Base-by-base conservation (phyloP, 2,797 vertebrate species). In the Protonibea diacanthus region DNA sequence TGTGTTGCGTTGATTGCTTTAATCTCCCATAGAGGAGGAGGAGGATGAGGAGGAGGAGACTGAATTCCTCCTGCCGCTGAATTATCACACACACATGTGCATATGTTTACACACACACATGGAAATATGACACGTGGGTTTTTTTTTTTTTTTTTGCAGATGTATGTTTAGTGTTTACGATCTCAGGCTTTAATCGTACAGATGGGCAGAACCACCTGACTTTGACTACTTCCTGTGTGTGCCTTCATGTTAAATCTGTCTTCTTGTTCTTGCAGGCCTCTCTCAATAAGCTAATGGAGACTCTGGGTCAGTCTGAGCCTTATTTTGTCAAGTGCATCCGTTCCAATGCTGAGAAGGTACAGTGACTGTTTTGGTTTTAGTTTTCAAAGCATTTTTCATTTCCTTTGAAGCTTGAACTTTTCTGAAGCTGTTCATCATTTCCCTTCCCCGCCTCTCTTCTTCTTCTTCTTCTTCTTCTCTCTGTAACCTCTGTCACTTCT, bases 271-370 rank as follows among this genome's bases (percentile, higher is more conserved):
- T 73, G 5, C 80, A 99, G 98, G 97, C 96, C 1, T 99, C 98
- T 0, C 96, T 99, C 82, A 99, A 96, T 84, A 99, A 99, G 82
- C 94, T 99, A 81, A 99, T 99, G 98, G 98, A 99, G 93, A 99
- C 98, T 42, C 96, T 99, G 84, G 97, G 95, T 83, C 98, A 99
- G 82, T 97, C 98, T 71, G 98, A 99, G 91, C 98, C 98, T 0
- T 99, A 99, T 92, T 99, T 99, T 94, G 98, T 99, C 86, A 99
- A 99, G 90, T 99, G 98, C 88, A 99, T 99, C 91, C 97, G 98
- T 63, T 99, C 98, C 79, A 99, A 99, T 2, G 97, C 98, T 0
- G 98, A 99, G 63, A 99, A 99, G 98, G 98, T 99, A 96, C 33
- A 29, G 67, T 47, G 33, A 40, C 67, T 66, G 67, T 61, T 81